A percentile compares a stretch with the other conserved stretches of the same genome.
phyloP scores from a whole-genome alignment of 2,888 invertebrate species.

The Athripsodes cinereus region DNA sequence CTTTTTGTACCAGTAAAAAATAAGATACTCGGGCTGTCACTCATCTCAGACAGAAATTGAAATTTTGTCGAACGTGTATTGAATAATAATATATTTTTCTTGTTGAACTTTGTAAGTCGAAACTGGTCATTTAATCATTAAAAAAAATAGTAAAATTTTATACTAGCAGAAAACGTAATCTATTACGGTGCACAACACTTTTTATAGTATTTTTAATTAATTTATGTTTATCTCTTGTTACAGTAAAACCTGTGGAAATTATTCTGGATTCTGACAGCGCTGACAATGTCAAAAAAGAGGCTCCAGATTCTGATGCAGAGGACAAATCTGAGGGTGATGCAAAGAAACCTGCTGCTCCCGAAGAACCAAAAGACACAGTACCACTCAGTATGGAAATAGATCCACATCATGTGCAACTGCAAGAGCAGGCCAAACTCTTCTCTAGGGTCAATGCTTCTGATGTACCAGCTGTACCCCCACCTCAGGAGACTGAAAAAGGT shows the following conservation, averaged over 20 bases:
- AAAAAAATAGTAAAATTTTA: no score
- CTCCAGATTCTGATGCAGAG: conserved; percentile 32
- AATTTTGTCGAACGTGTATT: no score
- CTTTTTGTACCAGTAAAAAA: no score
- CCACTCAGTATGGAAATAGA: conserved; percentile 50
- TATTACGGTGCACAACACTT: no score
- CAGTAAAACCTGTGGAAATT: conserved; percentile 21
- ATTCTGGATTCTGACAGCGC: conserved; percentile 17
- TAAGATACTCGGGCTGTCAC: no score
- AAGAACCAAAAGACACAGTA: conserved; percentile 39
- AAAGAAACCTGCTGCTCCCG: conserved; percentile 26
- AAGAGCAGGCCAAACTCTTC: conserved; percentile 51
- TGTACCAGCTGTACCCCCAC: conserved; percentile 33
- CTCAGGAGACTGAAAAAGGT: conserved; percentile 36
- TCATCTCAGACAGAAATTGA: no score
- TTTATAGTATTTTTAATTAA: no score
- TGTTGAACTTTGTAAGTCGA: no score
- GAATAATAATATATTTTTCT: no score
- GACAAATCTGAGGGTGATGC: conserved; percentile 28
- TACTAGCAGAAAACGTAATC: no score
- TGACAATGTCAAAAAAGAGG: conserved; percentile 21
- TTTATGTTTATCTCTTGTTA: no score
- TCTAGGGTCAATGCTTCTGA: conserved; percentile 43
- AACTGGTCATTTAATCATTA: no score
- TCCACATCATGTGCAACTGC: conserved; percentile 46